Conservation (phyloP, 2,113 vertebrate genomes). For the Conger conger region DNA sequence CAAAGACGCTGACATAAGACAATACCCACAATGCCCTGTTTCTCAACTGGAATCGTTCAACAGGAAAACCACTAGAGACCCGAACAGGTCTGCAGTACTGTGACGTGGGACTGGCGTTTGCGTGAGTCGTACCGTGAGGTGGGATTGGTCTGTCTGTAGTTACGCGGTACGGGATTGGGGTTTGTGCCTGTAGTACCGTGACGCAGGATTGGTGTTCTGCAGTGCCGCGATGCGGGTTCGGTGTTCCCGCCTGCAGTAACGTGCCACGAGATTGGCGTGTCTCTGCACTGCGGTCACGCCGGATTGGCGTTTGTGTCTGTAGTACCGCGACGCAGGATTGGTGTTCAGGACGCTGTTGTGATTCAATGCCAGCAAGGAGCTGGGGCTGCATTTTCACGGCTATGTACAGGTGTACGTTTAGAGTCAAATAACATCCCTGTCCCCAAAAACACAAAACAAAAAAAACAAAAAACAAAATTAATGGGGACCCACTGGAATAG, state of each 20-base stretch:
- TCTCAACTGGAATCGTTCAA: conserved; percentile 38
- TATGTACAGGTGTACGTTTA: conserved; percentile 31
- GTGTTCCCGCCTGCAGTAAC: too few relatives aligned
- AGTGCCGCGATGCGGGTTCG: too few relatives aligned
- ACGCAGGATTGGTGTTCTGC: too few relatives aligned
- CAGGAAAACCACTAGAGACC: background rate
- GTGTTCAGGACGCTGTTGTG: conserved; percentile 23
- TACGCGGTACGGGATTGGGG: too few relatives aligned
- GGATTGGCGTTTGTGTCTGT: too few relatives aligned
- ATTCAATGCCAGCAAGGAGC: conserved; percentile 65
- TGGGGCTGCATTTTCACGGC: conserved; percentile 62
- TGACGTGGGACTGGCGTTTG: background rate
- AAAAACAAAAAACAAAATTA: conserved; percentile 7
- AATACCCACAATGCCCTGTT: conserved; percentile 61
- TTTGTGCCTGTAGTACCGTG: too few relatives aligned
- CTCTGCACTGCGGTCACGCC: too few relatives aligned
- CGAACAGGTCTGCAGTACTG: background rate
- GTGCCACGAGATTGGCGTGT: too few relatives aligned
- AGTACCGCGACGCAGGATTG: background rate
- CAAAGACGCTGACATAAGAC: conserved; percentile 70
- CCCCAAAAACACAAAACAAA: conserved; percentile 20
- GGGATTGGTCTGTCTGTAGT: too few relatives aligned
- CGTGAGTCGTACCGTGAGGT: too few relatives aligned
- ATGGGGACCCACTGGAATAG: conserved; percentile 22
- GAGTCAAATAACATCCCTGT: conserved; percentile 12